phyloP scores from a whole-genome alignment of 2,113 vertebrate genomes.

The Engraulis encrasicolus region DNA sequence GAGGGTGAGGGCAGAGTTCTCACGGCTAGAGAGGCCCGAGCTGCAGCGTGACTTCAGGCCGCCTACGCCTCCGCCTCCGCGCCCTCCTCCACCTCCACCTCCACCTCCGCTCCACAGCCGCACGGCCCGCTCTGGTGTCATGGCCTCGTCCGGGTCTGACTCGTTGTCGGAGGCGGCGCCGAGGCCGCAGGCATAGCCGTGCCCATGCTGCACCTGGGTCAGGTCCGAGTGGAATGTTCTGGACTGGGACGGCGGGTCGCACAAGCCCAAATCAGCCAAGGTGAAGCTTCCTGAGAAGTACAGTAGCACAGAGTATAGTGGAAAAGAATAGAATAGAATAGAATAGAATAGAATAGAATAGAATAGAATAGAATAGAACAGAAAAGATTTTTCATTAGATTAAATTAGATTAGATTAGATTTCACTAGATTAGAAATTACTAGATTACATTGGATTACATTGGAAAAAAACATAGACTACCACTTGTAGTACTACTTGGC shows the following conservation, averaged over 20 bases:
- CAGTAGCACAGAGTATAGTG: background rate
- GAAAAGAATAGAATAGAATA: too few species aligned
- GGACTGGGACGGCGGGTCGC: conserved; percentile 81
- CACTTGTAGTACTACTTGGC: too few species aligned
- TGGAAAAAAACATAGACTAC: too few species aligned
- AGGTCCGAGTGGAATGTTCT: conserved; percentile 83
- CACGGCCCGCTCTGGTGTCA: conserved; percentile 86
- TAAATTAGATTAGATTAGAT: too few species aligned
- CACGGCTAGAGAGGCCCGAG: conserved; percentile 84
- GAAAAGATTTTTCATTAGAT: too few species aligned
- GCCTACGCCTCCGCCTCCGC: too few species aligned
- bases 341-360: too few species aligned
- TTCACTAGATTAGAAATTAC: too few species aligned
- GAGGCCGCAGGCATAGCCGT: conserved; percentile 78
- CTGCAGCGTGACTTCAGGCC: conserved; percentile 82
- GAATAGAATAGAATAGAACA: too few species aligned
- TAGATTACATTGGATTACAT: too few species aligned
- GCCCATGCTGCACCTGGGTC: conserved; percentile 82
- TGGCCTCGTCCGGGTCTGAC: conserved; percentile 83
- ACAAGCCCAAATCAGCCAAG: conserved; percentile 85
- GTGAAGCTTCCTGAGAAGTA: conserved; percentile 82
- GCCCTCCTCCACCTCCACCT: too few species aligned
- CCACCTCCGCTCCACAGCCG: conserved; percentile 80
- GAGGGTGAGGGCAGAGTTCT: conserved; percentile 87
- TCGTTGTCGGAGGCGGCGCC: conserved; percentile 82